Percentiles rank a stretch among this genome's conserved stretches.
Conservation (phyloP, 64 coral and sea anemone species). For the Dendronephthya gigantea region DNA sequence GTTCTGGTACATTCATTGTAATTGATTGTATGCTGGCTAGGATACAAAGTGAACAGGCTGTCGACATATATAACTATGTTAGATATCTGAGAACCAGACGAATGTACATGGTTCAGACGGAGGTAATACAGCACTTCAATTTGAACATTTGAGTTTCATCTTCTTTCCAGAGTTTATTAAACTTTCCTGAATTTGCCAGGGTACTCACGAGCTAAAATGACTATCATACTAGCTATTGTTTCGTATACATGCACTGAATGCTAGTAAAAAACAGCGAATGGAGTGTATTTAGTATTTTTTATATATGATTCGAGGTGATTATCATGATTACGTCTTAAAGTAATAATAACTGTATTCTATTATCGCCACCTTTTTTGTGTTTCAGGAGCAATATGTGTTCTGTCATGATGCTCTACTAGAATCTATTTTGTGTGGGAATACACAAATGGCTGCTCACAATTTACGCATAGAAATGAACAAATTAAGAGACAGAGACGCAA, state of each 20-base stretch:
- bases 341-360: neutral
- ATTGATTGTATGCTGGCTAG: conserved; percentile 34
- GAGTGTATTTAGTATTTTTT: too few species aligned
- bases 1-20: conserved; percentile 47
- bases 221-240: too few species aligned
- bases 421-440: conserved; percentile 89
- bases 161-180: too few species aligned
- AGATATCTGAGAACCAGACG: conserved; percentile 61
- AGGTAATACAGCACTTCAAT: conserved; percentile 64
- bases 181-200: too few species aligned
- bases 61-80: conserved; percentile 86
- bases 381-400: conserved; percentile 87
- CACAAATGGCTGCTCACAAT: conserved; percentile 87
- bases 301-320: too few species aligned
- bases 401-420: conserved; percentile 89
- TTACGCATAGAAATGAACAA: conserved; percentile 63
- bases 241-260: too few species aligned
- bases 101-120: conserved; percentile 88
- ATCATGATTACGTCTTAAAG: neutral
- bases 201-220: too few species aligned
- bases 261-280: too few species aligned
- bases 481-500: conserved; percentile 48
- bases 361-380: neutral
- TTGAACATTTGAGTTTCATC: too few species aligned
- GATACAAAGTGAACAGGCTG: conserved; percentile 23